Base-by-base conservation (phyloP, 1,140 invertebrate genomes). In the Sitobion miscanthi region DNA sequence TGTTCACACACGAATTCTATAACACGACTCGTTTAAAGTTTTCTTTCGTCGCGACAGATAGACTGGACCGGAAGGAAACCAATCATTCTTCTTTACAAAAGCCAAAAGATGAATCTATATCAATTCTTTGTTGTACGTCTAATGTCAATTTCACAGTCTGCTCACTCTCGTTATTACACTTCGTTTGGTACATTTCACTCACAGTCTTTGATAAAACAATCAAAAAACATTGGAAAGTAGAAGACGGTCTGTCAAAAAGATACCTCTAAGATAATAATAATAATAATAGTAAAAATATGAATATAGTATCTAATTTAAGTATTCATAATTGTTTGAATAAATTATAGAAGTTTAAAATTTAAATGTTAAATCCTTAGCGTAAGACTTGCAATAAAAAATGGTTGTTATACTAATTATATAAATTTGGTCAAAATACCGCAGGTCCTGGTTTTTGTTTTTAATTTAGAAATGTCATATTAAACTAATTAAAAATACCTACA, bases 21-120 rank as follows among this genome's bases (percentile, higher is more conserved):
- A 77, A 42, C 9, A 42, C 38, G 83, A 85, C 42, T 42, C 83
- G 83, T 85, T 85, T 25, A 42, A 77, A 42, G 83, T 85, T 82
- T 82, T 35, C 38, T 14, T 45, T 42, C 83, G 83, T 42, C 38
- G 38, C 38, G 83, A 42, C 38, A 85, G 21, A 85, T 42, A 85
- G 38, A 85, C 83, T 42, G 38, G 83, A 85, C 83, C 35, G 83
- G 62, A 77, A 77, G 62, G 83, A 85, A 85, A 42, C 11, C 83
- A 85, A 85, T 85, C 83, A 42, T 85, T 85, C 23, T 85, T 42
- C 83, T 85, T 85, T 38, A 85, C 83, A 42, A 42, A 85, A 83
- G 35, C 35, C 20, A 42, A 85, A 85, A 45, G 83, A 85, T 45
- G 83, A 85, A 85, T 42, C 83, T 85, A 2, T 85, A 85, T 85